A percentile compares a stretch with the other conserved stretches of the same genome.
These are phyloP conservation scores for Papilio gigon DNA, from an alignment of 2,888 invertebrate species.

Conservation along the genomic window DNA sequence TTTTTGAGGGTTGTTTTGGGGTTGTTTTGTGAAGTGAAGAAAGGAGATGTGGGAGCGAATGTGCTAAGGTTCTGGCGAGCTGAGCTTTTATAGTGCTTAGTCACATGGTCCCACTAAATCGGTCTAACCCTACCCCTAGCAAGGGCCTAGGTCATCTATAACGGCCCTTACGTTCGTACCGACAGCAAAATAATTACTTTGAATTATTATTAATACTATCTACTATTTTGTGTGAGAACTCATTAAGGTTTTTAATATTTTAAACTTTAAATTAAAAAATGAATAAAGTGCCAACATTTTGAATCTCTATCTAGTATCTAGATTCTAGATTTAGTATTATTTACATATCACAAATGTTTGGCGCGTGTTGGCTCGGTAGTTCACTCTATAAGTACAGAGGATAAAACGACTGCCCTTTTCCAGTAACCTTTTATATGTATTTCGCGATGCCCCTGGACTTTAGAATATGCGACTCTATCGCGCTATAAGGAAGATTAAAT, in stretches of 20 bases:
- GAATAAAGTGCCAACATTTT: not conserved
- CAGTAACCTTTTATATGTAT: not conserved
- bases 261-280: too few relatives aligned
- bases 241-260: not conserved
- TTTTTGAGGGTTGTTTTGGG: conserved; percentile 69
- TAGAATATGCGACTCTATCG: not conserved
- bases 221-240: not conserved
- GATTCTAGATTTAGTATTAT: too few relatives aligned
- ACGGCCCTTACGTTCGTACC: conserved; percentile 60
- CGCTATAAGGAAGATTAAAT: not conserved
- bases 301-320: not conserved
- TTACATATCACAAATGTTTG: not conserved
- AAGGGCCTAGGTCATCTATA: conserved; percentile 73
- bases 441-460: not conserved
- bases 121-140: conserved; percentile 72
- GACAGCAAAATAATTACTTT: conserved; percentile 54
- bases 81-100: conserved; percentile 74
- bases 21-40: conserved; percentile 58
- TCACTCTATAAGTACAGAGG: not conserved
- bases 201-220: not conserved
- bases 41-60: conserved; percentile 71
- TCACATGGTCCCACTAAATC: conserved; percentile 72
- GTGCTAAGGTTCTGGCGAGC: conserved; percentile 61
- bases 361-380: not conserved
- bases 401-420: not conserved